These are phyloP conservation scores for Thaleichthys pacificus DNA, from an alignment of 2,797 vertebrate genomes.

Conservation along the genomic window DNA sequence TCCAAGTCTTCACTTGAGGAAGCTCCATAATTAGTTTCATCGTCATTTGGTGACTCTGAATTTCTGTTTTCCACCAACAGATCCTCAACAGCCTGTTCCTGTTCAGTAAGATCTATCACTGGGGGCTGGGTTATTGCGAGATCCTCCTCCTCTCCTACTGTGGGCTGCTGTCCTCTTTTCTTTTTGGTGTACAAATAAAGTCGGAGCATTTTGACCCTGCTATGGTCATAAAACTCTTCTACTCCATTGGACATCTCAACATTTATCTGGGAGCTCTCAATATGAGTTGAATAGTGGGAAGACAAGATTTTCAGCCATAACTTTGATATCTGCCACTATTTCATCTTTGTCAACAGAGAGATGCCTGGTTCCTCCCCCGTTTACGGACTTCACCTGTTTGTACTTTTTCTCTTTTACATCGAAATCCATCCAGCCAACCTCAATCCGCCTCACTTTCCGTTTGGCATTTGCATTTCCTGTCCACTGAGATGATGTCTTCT, in stretches of 20 bases:
- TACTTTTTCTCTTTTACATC: not conserved
- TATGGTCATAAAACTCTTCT: slow-evolving; percentile 15
- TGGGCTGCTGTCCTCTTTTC: too few species aligned
- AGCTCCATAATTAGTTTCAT: too few species aligned
- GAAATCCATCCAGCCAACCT: slow-evolving; percentile 20
- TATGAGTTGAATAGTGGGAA: slow-evolving; percentile 3
- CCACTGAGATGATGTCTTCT: not conserved
- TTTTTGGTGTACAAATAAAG: slow-evolving; percentile 17
- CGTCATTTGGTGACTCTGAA: too few species aligned
- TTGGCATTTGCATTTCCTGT: slow-evolving; percentile 9
- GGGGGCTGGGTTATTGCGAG: too few species aligned
- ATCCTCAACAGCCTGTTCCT: too few species aligned
- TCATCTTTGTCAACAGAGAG: slow-evolving; percentile 14
- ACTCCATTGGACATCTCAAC: not conserved
- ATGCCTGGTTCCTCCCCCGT: slow-evolving; percentile 16
- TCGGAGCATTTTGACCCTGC: slow-evolving; percentile 7
- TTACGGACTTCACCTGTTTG: slow-evolving; percentile 13
- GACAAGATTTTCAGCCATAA: slow-evolving; percentile 6
- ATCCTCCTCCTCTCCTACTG: too few species aligned
- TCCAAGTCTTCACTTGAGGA: too few species aligned
- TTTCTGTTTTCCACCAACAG: too few species aligned
- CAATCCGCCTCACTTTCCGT: slow-evolving; percentile 2
- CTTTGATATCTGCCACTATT: slow-evolving; percentile 5
- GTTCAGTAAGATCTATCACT: too few species aligned
- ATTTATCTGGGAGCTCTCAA: not conserved